Percentiles rank a stretch among this genome's conserved stretches.
phyloP scores from a whole-genome alignment of 2,888 invertebrate species.

The Hyles lineata region DNA sequence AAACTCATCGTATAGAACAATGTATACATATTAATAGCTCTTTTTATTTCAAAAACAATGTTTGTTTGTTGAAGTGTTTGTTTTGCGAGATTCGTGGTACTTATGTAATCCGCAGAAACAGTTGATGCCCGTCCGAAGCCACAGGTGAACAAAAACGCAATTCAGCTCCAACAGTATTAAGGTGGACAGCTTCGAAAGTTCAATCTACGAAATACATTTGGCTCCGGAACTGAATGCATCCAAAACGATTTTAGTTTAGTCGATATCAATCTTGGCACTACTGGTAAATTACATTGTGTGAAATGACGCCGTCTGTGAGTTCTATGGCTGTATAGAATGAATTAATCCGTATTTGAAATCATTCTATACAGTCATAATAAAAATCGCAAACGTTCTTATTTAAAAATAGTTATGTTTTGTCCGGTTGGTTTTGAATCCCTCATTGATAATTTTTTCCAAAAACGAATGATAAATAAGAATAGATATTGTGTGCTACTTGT shows the following conservation, averaged over 20 bases:
- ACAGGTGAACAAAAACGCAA: conserved; percentile 23
- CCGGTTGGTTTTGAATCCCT: too few relatives aligned
- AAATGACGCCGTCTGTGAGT: too few relatives aligned
- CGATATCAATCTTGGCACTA: not conserved
- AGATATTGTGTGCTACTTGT: too few relatives aligned
- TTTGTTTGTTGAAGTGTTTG: not conserved
- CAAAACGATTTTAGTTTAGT: too few relatives aligned
- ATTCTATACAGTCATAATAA: too few relatives aligned
- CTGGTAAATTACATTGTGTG: not conserved
- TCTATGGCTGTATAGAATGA: too few relatives aligned
- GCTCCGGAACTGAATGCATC: not conserved
- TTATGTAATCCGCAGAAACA: not conserved
- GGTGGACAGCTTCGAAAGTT: not conserved
- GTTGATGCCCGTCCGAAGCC: not conserved
- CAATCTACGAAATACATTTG: not conserved
- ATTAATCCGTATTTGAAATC: too few relatives aligned
- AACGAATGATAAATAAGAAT: too few relatives aligned
- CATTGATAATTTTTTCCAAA: too few relatives aligned
- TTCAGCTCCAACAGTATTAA: not conserved
- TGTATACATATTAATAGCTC: not conserved
- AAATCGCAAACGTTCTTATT: too few relatives aligned
- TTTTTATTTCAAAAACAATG: not conserved
- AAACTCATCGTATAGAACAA: not conserved
- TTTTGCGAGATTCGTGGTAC: not conserved
- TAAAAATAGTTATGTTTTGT: too few relatives aligned